These are phyloP conservation scores for Serranus cabrilla DNA, from an alignment of 2,797 vertebrate species.

Conservation along the genomic window DNA sequence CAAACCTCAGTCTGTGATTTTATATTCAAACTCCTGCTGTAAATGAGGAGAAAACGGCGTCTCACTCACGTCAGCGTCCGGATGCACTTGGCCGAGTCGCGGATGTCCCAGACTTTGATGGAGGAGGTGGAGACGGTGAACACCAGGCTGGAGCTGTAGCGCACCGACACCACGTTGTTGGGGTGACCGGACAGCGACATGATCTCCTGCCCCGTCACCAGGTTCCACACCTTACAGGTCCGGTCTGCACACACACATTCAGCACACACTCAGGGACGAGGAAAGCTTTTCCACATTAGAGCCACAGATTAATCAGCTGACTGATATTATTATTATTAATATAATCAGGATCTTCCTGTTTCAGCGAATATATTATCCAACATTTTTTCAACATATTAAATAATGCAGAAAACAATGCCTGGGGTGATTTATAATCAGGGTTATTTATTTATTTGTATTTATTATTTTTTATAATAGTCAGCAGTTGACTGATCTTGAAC, in stretches of 20 bases:
- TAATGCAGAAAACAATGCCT: too few species aligned
- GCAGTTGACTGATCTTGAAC: too few species aligned
- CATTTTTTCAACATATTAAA: too few species aligned
- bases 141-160: constrained; percentile 96
- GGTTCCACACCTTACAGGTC: constrained; percentile 98
- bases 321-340: too few species aligned
- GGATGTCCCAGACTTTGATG: constrained; percentile 99
- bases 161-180: constrained; percentile 96
- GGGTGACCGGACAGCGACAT: constrained; percentile 96
- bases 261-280: not conserved
- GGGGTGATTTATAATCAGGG: too few species aligned
- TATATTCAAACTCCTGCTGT: not conserved
- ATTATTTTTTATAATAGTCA: too few species aligned
- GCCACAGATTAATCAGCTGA: too few species aligned
- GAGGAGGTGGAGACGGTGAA: constrained; percentile 97
- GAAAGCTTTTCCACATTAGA: not conserved
- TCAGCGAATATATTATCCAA: too few species aligned
- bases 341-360: too few species aligned
- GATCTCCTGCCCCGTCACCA: constrained; percentile 98
- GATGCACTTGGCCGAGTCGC: constrained; percentile 96
- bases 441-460: too few species aligned
- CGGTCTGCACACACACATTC: constrained; percentile 86
- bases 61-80: constrained; percentile 93
- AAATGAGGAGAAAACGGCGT: not conserved
- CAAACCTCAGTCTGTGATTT: too few species aligned